Percentiles rank a stretch among this genome's conserved stretches.
These are phyloP conservation scores for Somateria mollissima DNA, from an alignment of 2,797 vertebrate genomes.

Conservation along the genomic window DNA sequence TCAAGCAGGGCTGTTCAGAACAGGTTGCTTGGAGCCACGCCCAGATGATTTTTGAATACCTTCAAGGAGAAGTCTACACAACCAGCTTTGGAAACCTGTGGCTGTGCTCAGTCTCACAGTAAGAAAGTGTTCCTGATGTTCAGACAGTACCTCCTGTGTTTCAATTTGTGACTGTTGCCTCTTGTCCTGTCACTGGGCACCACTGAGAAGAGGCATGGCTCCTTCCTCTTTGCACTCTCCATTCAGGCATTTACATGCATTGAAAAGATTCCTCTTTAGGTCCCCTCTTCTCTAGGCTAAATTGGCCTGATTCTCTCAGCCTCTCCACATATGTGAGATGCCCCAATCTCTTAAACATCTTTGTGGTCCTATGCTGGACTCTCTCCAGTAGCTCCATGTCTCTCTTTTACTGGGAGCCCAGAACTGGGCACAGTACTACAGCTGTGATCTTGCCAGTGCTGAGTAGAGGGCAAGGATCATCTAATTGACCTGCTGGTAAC, in stretches of 20 bases:
- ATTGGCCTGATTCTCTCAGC: neutral
- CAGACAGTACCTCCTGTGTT: neutral
- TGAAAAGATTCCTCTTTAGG: neutral
- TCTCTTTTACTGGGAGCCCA: neutral
- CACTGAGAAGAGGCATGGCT: neutral
- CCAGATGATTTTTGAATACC: neutral
- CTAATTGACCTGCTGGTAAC: neutral
- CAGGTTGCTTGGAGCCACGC: neutral
- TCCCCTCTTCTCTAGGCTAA: neutral
- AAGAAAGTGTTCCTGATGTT: neutral
- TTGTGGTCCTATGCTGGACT: accelerated
- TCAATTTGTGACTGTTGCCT: neutral
- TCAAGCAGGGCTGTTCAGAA: neutral
- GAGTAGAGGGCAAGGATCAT: neutral
- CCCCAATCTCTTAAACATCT: neutral
- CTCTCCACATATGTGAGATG: neutral
- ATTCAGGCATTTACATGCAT: neutral
- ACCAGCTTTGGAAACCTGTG: neutral
- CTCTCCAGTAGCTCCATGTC: neutral
- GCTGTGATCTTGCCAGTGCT: neutral
- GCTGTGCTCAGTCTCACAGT: neutral
- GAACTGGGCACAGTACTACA: neutral
- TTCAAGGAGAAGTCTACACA: neutral
- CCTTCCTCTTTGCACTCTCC: neutral
- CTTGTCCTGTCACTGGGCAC: accelerated